Conservation (phyloP, 1,140 invertebrate species). For the Diabrotica undecimpunctata region DNA sequence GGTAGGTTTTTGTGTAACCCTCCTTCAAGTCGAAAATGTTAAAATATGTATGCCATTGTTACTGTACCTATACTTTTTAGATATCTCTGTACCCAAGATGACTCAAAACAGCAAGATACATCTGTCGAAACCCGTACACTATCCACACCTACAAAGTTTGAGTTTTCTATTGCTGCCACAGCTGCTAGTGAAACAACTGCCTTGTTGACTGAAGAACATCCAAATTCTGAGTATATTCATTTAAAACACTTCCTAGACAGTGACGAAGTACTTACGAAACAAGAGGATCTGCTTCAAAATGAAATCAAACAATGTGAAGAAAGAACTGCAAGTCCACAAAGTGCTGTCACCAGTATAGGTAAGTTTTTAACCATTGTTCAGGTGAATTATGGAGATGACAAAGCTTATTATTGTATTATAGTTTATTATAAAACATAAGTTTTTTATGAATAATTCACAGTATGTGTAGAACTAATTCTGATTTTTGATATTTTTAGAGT, state of each 20-base stretch:
- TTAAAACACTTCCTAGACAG: constrained; percentile 44
- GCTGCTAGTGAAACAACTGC: constrained; percentile 19
- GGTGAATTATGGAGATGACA: too few relatives aligned
- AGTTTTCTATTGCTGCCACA: constrained; percentile 25
- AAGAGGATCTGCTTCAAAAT: constrained; percentile 19
- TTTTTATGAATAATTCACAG: too few relatives aligned
- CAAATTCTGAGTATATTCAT: constrained; percentile 41
- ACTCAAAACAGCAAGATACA: neutral
- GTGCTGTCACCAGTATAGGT: neutral
- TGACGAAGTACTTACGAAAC: constrained; percentile 36
- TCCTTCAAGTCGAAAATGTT: neutral
- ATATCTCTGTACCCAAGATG: neutral
- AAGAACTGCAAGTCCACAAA: constrained; percentile 26
- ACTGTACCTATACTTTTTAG: neutral
- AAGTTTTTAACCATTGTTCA: neutral
- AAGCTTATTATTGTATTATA: too few relatives aligned
- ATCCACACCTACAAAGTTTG: constrained; percentile 32
- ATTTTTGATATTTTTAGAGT: too few relatives aligned
- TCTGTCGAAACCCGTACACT: constrained; percentile 16
- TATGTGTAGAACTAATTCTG: too few relatives aligned
- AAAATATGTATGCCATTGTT: too few relatives aligned
- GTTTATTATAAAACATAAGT: too few relatives aligned
- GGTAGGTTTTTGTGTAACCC: neutral
- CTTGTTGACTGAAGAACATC: constrained; percentile 32
- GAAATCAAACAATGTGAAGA: constrained; percentile 6